Evolutionary conservation across 2,113 vertebrate genomes (phyloP).

Genomic region (Myrmophylax atrothorax): DNA sequence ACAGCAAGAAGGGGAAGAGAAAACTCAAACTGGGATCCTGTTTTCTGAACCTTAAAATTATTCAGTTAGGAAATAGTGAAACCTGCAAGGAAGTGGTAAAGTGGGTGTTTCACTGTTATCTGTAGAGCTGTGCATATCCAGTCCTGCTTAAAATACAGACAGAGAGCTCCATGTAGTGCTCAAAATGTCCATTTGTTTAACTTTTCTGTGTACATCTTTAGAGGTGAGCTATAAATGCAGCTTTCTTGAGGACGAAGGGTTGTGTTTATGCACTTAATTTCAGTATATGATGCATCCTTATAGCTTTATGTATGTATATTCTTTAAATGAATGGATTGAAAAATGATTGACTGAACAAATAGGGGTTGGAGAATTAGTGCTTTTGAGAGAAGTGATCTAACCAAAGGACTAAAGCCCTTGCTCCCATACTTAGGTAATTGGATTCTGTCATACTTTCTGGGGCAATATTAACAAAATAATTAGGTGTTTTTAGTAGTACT

Average conservation of each 20-base stretch:
- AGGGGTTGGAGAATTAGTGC: not conserved
- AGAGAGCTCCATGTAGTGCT: not conserved
- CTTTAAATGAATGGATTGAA: not conserved
- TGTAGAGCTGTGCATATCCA: not conserved
- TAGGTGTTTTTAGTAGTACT: not conserved
- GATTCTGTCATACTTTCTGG: not conserved
- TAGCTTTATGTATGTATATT: not conserved
- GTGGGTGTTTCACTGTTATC: not conserved
- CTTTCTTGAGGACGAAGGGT: fast-evolving
- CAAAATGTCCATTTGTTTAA: not conserved
- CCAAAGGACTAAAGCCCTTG: not conserved
- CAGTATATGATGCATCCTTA: not conserved
- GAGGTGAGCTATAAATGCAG: not conserved
- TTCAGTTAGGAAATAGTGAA: not conserved
- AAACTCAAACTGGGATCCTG: not conserved
- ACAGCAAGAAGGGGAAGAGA: not conserved
- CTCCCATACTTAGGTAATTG: not conserved
- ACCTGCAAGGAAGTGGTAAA: not conserved
- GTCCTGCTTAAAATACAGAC: not conserved
- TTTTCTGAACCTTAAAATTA: constrained; percentile 8
- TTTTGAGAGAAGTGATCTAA: not conserved
- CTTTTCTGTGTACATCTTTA: not conserved
- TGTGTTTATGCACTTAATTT: not conserved
- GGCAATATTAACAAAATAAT: not conserved
- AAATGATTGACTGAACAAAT: not conserved